Percentiles rank a stretch among this genome's conserved stretches.
These are phyloP conservation scores for Drosophila atripex DNA, from an alignment of 2,888 invertebrate species.

Conservation along the genomic window DNA sequence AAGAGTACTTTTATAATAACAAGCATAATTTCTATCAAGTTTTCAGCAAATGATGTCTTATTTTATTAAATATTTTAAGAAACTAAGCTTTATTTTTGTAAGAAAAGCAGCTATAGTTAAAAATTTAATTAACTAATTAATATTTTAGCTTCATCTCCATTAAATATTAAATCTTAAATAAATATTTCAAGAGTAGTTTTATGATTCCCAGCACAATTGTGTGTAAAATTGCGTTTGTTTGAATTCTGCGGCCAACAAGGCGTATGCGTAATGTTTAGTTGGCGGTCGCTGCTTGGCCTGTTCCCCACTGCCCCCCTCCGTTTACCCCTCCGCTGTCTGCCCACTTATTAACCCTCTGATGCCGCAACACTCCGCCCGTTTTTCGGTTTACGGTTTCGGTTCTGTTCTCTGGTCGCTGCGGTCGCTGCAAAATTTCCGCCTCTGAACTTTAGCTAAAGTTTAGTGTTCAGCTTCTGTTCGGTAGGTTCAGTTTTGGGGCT, in stretches of 20 bases:
- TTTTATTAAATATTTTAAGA: no score
- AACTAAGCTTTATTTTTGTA: no score
- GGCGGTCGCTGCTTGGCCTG: conserved; percentile 23
- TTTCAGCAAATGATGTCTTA: no score
- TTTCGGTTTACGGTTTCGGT: conserved; percentile 37
- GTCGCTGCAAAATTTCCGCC: conserved; percentile 68
- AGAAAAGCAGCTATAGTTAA: no score
- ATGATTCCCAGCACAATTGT: not conserved
- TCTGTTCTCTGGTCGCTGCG: conserved; percentile 62
- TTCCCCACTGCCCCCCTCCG: not conserved
- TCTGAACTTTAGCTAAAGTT: conserved; percentile 52
- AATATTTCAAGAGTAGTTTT: not conserved
- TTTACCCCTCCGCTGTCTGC: not conserved
- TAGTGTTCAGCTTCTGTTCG: conserved; percentile 6
- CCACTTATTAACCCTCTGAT: conserved; percentile 3
- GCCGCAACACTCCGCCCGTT: conserved; percentile 6
- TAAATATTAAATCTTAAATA: not conserved
- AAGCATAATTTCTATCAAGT: no score
- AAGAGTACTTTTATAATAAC: no score
- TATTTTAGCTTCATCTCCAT: not conserved
- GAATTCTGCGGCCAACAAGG: conserved; percentile 2
- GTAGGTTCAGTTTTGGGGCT: conserved; percentile 34
- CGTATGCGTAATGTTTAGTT: conserved; percentile 49
- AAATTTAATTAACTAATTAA: no score
- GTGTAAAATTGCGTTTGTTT: not conserved